A percentile compares a stretch with the other conserved stretches of the same genome.
These are phyloP conservation scores for Calliphora vomitoria DNA, from an alignment of 2,888 invertebrate genomes.

Conservation along the genomic window DNA sequence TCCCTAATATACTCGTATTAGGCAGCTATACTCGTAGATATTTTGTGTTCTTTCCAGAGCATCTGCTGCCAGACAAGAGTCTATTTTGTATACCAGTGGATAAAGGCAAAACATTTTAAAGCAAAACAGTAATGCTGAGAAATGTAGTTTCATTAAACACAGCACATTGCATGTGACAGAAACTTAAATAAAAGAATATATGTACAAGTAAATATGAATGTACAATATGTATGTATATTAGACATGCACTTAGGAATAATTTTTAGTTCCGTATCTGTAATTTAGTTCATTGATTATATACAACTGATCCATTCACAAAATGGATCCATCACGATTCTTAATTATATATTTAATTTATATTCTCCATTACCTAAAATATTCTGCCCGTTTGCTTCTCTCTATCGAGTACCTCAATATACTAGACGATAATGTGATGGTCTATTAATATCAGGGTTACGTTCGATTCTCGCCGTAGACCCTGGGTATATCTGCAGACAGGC, in stretches of 20 bases:
- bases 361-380: too few species aligned
- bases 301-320: background rate
- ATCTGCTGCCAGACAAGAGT: slow-evolving; percentile 47
- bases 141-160: background rate
- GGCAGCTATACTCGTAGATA: slow-evolving; percentile 19
- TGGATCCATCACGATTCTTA: background rate
- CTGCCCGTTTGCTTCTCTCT: too few species aligned
- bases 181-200: slow-evolving; percentile 13
- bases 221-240: background rate
- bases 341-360: too few species aligned
- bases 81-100: background rate
- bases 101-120: background rate
- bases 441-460: too few species aligned
- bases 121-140: background rate
- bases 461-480: too few species aligned
- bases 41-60: slow-evolving; percentile 28
- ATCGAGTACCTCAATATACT: too few species aligned
- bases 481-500: too few species aligned
- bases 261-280: too few species aligned
- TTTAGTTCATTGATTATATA: too few species aligned
- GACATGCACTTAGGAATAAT: too few species aligned
- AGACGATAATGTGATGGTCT: too few species aligned
- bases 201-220: slow-evolving; percentile 1
- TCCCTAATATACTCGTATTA: too few species aligned
- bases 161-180: slow-evolving; percentile 51